phyloP scores from a whole-genome alignment of 1,140 invertebrate species.

The Manduca sexta region DNA sequence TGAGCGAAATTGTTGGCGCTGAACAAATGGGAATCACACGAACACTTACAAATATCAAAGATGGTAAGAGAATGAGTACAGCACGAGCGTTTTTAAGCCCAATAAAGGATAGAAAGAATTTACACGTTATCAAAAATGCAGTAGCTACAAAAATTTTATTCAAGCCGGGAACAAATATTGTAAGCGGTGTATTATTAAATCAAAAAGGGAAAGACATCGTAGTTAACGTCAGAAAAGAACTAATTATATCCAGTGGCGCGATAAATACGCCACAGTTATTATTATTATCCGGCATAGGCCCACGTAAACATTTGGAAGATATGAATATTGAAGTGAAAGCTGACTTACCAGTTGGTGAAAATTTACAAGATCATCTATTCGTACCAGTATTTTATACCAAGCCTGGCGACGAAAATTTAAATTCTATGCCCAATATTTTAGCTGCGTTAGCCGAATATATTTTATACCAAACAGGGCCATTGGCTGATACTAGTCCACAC shows the following conservation, averaged over 20 bases:
- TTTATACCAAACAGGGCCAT: slow-evolving; percentile 21
- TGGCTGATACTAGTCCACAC: slow-evolving; percentile 24
- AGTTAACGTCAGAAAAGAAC: slow-evolving; percentile 76
- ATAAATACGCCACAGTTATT: slow-evolving; percentile 82
- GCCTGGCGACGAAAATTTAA: slow-evolving; percentile 17
- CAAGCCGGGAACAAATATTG: slow-evolving; percentile 63
- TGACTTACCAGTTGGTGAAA: slow-evolving; percentile 77
- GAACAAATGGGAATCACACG: slow-evolving; percentile 60
- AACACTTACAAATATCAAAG: slow-evolving; percentile 53
- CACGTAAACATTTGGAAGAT: slow-evolving; percentile 76
- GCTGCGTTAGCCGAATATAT: slow-evolving; percentile 21
- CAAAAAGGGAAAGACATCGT: slow-evolving; percentile 63
- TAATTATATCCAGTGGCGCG: slow-evolving; percentile 79
- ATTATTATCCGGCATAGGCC: slow-evolving; percentile 85
- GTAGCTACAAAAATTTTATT: slow-evolving; percentile 78
- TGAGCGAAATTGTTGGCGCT: slow-evolving; percentile 72
- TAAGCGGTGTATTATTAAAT: slow-evolving; percentile 75
- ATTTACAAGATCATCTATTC: slow-evolving; percentile 78
- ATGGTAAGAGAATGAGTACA: slow-evolving; percentile 61
- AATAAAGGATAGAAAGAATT: slow-evolving; percentile 75
- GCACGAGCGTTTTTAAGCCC: slow-evolving; percentile 73
- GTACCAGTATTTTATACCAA: slow-evolving; percentile 29
- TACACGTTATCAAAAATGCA: slow-evolving; percentile 79
- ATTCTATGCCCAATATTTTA: slow-evolving; percentile 16
- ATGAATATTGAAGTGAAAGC: slow-evolving; percentile 75